Evolutionary conservation across 2,888 invertebrate species (phyloP), one percentile per base, ranked within the genome.

Genomic region (Acholoe squamosa): DNA sequence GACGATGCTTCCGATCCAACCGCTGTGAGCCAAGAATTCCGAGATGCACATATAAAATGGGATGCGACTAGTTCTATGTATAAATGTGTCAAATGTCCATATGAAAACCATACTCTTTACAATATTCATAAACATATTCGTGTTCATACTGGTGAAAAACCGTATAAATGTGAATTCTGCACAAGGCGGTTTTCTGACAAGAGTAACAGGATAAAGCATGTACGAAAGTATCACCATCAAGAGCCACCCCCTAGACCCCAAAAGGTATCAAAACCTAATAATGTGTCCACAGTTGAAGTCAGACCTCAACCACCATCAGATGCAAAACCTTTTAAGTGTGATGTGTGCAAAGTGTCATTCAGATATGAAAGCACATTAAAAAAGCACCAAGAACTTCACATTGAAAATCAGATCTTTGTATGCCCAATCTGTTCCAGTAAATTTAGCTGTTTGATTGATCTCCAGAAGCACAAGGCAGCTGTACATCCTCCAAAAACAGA

Each of bases 281-380:
- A 43, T 43, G 43, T 43, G 43, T 43, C 43, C 3, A 3, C 19
- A 19, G 61, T 19, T 14, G 14, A 3, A n/a, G 12, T 14, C 19
- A 7, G 3, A 61, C 61, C n/a, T n/a, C 19, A 61, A 3, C 12
- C 61, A 61, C 22, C n/a, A n/a, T 3, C 76, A 25, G 76, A 76
- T 76, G 31, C 54, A 25, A 86, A 86, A 54, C 54, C 52, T 12
- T 86, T 86, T 28, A 22, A 54, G 52, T 86, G 86, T n/a, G 52
- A 86, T 3, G 25, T 86, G 0, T 86, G 86, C 54, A 52, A 54
- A 16, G 86, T 86, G 0, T 52, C 86, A 54, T 86, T 86, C 54
- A n/a, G 86, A 22, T 86, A 86, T 56, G 86, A 52, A 25, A 28
- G 54, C 22, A 86, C 86, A 31, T 28, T 86, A 19, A 86, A 86